These are phyloP conservation scores for Teleiodes luculella DNA, from an alignment of 2,888 invertebrate genomes.

Conservation along the genomic window DNA sequence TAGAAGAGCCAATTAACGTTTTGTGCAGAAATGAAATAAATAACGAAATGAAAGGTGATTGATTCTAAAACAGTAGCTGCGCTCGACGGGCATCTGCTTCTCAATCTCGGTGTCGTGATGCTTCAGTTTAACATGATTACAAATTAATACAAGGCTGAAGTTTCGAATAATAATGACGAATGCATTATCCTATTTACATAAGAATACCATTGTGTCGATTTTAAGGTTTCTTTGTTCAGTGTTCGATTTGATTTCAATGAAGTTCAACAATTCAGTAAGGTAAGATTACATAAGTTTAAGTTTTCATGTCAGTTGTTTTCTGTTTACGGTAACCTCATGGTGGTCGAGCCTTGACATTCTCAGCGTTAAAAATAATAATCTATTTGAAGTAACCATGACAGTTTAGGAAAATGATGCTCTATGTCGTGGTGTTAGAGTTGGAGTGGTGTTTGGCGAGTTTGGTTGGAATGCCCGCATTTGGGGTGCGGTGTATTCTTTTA, in stretches of 20 bases:
- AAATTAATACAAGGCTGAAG: constrained; percentile 15
- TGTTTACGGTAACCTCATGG: constrained; percentile 64
- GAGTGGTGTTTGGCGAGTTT: constrained; percentile 26
- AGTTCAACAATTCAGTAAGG: not conserved
- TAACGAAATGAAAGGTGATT: constrained; percentile 16
- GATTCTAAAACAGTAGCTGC: constrained; percentile 27
- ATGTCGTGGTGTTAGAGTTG: constrained; percentile 39
- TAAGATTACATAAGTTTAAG: not conserved
- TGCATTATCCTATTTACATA: constrained; percentile 15
- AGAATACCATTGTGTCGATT: constrained; percentile 3
- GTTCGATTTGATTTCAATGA: not conserved
- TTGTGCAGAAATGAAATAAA: too few species aligned
- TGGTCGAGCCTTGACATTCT: constrained; percentile 75
- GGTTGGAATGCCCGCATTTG: constrained; percentile 57
- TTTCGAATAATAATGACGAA: constrained; percentile 9
- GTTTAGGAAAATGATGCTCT: constrained; percentile 42
- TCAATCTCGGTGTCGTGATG: constrained; percentile 20
- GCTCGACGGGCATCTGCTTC: constrained; percentile 34
- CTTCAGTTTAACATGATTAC: constrained; percentile 17
- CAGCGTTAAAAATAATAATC: constrained; percentile 73
- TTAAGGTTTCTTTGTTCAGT: constrained; percentile 6
- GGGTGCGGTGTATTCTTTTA: constrained; percentile 62
- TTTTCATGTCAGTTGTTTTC: constrained; percentile 54
- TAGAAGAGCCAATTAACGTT: too few species aligned
- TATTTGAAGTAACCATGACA: constrained; percentile 47